These are phyloP conservation scores for Camponotus pennsylvanicus DNA, from an alignment of 1,140 invertebrate genomes.

Conservation along the genomic window DNA sequence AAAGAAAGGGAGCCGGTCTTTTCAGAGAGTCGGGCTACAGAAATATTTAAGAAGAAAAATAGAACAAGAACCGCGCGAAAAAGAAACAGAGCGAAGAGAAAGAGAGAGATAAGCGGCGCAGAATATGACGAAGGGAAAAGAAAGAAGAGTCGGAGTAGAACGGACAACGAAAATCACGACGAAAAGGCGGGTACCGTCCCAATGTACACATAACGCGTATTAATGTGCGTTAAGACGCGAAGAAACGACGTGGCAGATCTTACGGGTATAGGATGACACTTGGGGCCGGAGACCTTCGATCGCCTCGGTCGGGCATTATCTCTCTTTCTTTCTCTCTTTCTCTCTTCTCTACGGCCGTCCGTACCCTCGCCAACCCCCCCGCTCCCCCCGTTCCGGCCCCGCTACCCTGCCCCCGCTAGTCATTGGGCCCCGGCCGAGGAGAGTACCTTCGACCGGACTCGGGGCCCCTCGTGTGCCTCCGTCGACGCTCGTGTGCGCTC, in stretches of 20 bases:
- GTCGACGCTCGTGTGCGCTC: conserved; percentile 74
- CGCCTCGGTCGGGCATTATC: conserved; percentile 58
- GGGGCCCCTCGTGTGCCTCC: conserved; percentile 56
- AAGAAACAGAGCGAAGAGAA: not conserved
- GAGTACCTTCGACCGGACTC: conserved; percentile 53
- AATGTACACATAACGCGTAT: conserved; percentile 75
- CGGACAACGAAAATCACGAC: conserved; percentile 68
- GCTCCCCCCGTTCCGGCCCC: not conserved
- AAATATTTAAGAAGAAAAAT: conserved; percentile 37
- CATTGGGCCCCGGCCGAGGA: conserved; percentile 42
- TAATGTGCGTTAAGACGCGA: conserved; percentile 78
- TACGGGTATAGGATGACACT: conserved; percentile 85
- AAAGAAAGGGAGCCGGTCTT: conserved; percentile 48
- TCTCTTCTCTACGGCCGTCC: conserved; percentile 10
- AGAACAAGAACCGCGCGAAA: not conserved
- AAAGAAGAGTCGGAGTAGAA: conserved; percentile 14
- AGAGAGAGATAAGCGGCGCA: not conserved
- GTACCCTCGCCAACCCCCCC: not conserved
- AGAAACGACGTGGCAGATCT: conserved; percentile 77
- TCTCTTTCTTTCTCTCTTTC: conserved; percentile 48
- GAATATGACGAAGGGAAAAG: conserved; percentile 34
- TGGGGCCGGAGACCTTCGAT: conserved; percentile 69
- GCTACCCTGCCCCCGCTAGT: conserved; percentile 48
- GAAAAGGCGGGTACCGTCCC: conserved; percentile 66
- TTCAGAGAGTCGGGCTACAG: conserved; percentile 8